Conservation (phyloP, 2,888 invertebrate genomes). For the Chrysomela aeneicollis region DNA sequence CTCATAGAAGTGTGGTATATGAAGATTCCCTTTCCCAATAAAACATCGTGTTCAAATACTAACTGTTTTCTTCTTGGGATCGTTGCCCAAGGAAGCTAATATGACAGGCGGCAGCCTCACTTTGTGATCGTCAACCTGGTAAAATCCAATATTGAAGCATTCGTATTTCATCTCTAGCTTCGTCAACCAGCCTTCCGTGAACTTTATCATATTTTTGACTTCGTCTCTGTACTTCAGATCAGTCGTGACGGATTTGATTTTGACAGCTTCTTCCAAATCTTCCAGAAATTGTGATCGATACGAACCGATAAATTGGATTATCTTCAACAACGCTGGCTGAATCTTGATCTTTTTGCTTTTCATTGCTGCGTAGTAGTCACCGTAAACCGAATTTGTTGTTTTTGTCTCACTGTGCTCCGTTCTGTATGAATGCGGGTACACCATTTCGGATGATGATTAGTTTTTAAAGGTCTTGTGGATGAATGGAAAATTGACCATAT, state of each 20-base stretch:
- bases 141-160: constrained; percentile 57
- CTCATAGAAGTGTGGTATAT: too few species aligned
- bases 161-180: constrained; percentile 59
- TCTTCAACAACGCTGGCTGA: constrained; percentile 55
- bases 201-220: constrained; percentile 54
- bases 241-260: constrained; percentile 58
- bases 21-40: too few species aligned
- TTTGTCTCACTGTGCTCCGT: constrained; percentile 59
- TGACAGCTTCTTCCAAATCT: constrained; percentile 55
- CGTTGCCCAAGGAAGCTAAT: constrained; percentile 55
- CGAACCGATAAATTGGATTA: constrained; percentile 59
- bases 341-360: constrained; percentile 55
- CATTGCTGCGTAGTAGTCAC: constrained; percentile 53
- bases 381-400: constrained; percentile 57
- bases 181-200: constrained; percentile 57
- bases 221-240: constrained; percentile 51
- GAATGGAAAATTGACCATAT: constrained; percentile 55
- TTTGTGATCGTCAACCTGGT: constrained; percentile 52
- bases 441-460: constrained; percentile 49
- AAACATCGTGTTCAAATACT: constrained; percentile 20
- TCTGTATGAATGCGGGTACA: constrained; percentile 58
- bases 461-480: constrained; percentile 48
- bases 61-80: constrained; percentile 58
- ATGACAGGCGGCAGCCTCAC: constrained; percentile 58
- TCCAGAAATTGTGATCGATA: constrained; percentile 50